Conservation (phyloP, 2,888 invertebrate species). For the Sarcophaga variegata region DNA sequence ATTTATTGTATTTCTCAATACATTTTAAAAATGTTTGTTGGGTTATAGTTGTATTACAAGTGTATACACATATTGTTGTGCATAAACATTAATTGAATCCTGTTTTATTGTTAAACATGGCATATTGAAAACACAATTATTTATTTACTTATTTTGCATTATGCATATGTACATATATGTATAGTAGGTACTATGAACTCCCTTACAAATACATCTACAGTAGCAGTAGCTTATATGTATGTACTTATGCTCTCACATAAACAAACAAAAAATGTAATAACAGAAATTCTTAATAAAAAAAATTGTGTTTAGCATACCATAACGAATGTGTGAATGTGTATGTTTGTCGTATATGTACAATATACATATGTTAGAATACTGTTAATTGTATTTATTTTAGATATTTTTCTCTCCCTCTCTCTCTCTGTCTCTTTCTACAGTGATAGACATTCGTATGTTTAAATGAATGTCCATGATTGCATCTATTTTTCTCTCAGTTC, state of each 20-base stretch:
- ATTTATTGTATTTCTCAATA: background rate
- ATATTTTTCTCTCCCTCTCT: too few relatives aligned
- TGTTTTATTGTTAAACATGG: conserved; percentile 33
- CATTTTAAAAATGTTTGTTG: background rate
- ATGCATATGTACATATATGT: background rate
- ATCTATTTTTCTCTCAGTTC: background rate
- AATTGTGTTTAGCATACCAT: background rate
- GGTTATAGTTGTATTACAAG: background rate
- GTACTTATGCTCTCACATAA: too few relatives aligned
- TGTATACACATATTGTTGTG: conserved; percentile 5
- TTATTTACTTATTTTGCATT: background rate
- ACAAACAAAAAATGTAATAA: too few relatives aligned
- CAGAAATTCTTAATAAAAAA: too few relatives aligned
- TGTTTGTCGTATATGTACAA: background rate
- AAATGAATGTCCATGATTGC: background rate
- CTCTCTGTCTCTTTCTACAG: background rate
- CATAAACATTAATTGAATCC: conserved; percentile 31
- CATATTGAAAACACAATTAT: conserved; percentile 8
- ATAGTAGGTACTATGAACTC: background rate
- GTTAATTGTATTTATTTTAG: too few relatives aligned
- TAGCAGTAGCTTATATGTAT: too few relatives aligned
- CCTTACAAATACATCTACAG: too few relatives aligned
- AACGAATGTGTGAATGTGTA: conserved; percentile 9
- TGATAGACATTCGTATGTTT: background rate
- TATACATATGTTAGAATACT: background rate